Base-by-base conservation (phyloP, 2,888 invertebrate species). In the Perizoma flavofasciatum region DNA sequence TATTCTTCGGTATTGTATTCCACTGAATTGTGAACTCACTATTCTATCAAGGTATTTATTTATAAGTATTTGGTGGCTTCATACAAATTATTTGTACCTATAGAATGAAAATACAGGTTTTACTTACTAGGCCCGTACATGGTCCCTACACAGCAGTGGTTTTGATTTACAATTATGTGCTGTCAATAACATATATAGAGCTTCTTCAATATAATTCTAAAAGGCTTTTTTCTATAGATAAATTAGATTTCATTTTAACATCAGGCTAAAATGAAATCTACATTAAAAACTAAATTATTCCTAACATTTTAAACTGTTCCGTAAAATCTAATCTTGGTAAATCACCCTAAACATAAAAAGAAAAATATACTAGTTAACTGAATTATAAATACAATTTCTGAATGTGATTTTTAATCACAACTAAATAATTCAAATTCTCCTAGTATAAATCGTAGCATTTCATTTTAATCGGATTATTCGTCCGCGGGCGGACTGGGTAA, bases 391-490 rank as follows among this genome's bases (percentile, higher is more conserved):
- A 22, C 22, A 22, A 22, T 22, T 22, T 22, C 22, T 22, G 22
- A 22, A 22, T 22, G 22, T 22, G 34, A 44, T 49, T 59, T 49
- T 22, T 53, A 53, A 59, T 53, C 45, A 53, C 49, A 41, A 45
- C 34, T 39, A 53, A 53, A 53, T 53, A 53, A 49, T 53, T 48
- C n/a, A 53, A 44, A 49, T 45, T 50, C 34, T 53, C 1, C 22
- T 22, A 11, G 33, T 34, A 59, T 59, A 59, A 59, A 59, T 59
- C 49, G 11, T 48, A n/a, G 45, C 53, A 40, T 59, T 59, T 59
- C 44, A 55, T 49, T 53, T 53, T 59, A 59, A 59, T 59, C 59
- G 49, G 59, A 53, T 59, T 59, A 59, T 11, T 39, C 10, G 35
- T 6, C 57, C 51, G 41, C 47, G 51, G 51, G 51, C 47, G 32